A percentile compares a stretch with the other conserved stretches of the same genome.
These are phyloP conservation scores for Lineus longissimus DNA, from an alignment of 1,140 invertebrate genomes.

Conservation along the genomic window DNA sequence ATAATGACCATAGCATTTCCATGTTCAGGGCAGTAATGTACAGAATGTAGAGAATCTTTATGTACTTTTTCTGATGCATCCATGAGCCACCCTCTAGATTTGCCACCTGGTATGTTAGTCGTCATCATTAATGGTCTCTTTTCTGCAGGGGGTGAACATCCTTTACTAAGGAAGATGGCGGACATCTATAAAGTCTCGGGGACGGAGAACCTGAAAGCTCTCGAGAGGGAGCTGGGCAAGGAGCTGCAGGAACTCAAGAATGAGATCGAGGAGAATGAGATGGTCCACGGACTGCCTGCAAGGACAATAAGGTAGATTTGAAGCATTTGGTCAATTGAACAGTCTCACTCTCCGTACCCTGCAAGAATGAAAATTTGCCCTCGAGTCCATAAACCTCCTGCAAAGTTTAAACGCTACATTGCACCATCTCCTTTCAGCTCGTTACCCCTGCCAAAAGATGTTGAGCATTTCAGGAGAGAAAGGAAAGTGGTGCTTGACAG, in stretches of 20 bases:
- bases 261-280: conserved; percentile 51
- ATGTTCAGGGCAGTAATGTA: too few relatives aligned
- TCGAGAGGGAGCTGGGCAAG: conserved; percentile 41
- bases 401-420: background rate
- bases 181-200: conserved; percentile 35
- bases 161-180: conserved; percentile 19
- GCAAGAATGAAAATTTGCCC: too few relatives aligned
- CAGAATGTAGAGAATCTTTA: too few relatives aligned
- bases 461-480: conserved; percentile 35
- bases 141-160: too few relatives aligned
- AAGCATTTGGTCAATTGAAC: conserved; percentile 5
- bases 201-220: conserved; percentile 41
- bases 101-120: too few relatives aligned
- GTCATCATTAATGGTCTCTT: too few relatives aligned
- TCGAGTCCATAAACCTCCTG: background rate
- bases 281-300: conserved; percentile 37
- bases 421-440: conserved; percentile 42
- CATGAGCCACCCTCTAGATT: too few relatives aligned
- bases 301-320: conserved; percentile 37
- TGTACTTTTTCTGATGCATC: too few relatives aligned
- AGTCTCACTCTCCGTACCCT: background rate
- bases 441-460: conserved; percentile 40
- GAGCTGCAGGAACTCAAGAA: conserved; percentile 47
- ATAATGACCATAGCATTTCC: too few relatives aligned
- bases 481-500: conserved; percentile 42